Percentiles rank a stretch among this genome's conserved stretches.
These are phyloP conservation scores for Lepus americanus DNA, from an alignment of 2,113 vertebrate species.

Conservation along the genomic window DNA sequence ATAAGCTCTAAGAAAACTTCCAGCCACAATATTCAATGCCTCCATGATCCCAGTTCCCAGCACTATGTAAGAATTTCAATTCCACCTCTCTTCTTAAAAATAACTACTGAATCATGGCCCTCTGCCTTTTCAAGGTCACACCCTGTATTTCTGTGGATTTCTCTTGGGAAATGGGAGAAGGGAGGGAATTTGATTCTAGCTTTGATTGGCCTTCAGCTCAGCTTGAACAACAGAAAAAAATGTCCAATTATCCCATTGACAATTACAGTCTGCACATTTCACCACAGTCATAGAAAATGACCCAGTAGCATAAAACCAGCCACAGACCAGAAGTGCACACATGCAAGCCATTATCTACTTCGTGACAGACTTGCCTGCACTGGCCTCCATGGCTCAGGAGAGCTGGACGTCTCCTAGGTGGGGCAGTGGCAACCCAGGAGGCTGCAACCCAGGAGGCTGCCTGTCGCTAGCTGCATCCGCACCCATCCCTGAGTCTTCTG, in stretches of 20 bases:
- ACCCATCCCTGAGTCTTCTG: not conserved
- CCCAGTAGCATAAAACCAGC: conserved; percentile 66
- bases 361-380: conserved; percentile 43
- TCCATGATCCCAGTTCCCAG: conserved; percentile 28
- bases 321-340: conserved; percentile 60
- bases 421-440: not conserved
- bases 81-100: conserved; percentile 70
- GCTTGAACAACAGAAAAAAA: conserved; percentile 79
- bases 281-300: conserved; percentile 71
- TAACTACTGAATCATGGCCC: conserved; percentile 57
- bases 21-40: not conserved
- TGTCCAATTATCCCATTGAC: conserved; percentile 74
- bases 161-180: conserved; percentile 68
- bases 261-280: conserved; percentile 79
- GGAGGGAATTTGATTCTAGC: conserved; percentile 65
- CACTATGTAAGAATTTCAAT: conserved; percentile 30
- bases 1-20: not conserved
- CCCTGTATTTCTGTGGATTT: conserved; percentile 72
- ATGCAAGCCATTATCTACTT: conserved; percentile 76
- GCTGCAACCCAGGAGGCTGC: not conserved
- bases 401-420: not conserved
- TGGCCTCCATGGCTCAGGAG: not conserved
- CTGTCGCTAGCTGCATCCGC: not conserved
- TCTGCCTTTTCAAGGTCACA: conserved; percentile 50
- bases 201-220: conserved; percentile 69